Conservation (phyloP, 1,140 invertebrate species). For the Nixonia krombeini region DNA sequence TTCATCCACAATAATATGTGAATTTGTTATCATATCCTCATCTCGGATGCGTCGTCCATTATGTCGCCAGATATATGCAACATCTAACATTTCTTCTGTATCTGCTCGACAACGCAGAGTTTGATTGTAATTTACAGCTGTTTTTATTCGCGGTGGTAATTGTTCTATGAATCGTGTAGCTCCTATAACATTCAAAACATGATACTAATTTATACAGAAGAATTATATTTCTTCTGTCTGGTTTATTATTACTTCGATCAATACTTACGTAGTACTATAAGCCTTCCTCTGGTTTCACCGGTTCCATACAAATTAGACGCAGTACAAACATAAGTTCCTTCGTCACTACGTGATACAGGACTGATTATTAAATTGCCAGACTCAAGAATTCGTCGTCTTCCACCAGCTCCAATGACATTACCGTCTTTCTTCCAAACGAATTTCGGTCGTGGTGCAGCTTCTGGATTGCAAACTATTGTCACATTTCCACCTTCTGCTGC, state of each 20-base stretch:
- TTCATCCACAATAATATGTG: conserved; percentile 74
- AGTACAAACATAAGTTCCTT: conserved; percentile 89
- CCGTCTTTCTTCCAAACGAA: conserved; percentile 95
- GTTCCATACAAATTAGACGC: conserved; percentile 88
- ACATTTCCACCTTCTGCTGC: conserved; percentile 92
- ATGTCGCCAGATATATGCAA: conserved; percentile 92
- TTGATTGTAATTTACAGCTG: conserved; percentile 79
- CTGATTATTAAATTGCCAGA: conserved; percentile 90
- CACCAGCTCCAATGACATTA: conserved; percentile 82
- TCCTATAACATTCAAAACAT: conserved; percentile 66
- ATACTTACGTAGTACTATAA: conserved; percentile 90
- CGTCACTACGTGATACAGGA: conserved; percentile 88
- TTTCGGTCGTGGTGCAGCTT: conserved; percentile 91
- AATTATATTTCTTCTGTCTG: too few relatives aligned
- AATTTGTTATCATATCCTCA: conserved; percentile 71
- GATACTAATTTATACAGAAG: too few relatives aligned
- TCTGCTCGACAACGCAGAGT: conserved; percentile 85
- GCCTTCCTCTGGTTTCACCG: conserved; percentile 83
- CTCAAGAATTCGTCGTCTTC: conserved; percentile 83
- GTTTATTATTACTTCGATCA: too few relatives aligned
- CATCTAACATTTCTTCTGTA: conserved; percentile 85
- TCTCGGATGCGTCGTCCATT: conserved; percentile 86
- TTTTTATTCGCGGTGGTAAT: conserved; percentile 77
- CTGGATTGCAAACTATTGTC: conserved; percentile 92
- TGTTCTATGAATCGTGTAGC: conserved; percentile 80